A percentile compares a stretch with the other conserved stretches of the same genome.
phyloP scores from a whole-genome alignment of 2,888 invertebrate genomes.

The Dichetophora obliterata region DNA sequence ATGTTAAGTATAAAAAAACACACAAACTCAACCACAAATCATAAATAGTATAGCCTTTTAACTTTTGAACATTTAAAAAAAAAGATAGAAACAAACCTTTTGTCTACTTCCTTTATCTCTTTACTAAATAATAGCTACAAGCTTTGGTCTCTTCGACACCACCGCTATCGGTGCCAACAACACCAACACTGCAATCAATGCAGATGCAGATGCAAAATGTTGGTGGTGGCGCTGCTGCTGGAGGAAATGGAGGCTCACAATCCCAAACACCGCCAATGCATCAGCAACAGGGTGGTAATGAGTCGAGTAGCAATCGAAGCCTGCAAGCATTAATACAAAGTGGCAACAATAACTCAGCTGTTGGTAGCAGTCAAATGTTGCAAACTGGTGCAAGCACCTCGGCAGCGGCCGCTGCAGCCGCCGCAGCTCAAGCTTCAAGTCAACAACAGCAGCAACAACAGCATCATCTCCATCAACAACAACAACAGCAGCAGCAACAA shows the following conservation, averaged over 20 bases:
- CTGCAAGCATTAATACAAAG: conserved; percentile 67
- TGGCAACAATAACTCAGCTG: conserved; percentile 45
- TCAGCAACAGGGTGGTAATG: conserved; percentile 51
- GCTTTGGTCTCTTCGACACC: conserved; percentile 69
- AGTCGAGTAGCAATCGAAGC: conserved; percentile 60
- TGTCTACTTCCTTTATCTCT: conserved; percentile 39
- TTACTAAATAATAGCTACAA: conserved; percentile 64
- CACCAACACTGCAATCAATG: conserved; percentile 67
- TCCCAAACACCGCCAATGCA: conserved; percentile 48
- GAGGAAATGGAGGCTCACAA: conserved; percentile 42
- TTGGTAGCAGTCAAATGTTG: conserved; percentile 50
- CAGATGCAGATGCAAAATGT: conserved; percentile 67
- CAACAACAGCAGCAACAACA: conserved; percentile 65
- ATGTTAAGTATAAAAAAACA: neutral
- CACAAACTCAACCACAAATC: neutral
- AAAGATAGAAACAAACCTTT: conserved; percentile 32
- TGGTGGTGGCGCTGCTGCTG: conserved; percentile 48
- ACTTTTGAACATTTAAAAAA: conserved; percentile 6
- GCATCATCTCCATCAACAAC: conserved; percentile 58
- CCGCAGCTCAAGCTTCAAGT: conserved; percentile 46
- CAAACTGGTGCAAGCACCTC: conserved; percentile 62
- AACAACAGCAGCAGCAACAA: conserved; percentile 48
- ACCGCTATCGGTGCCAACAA: conserved; percentile 67
- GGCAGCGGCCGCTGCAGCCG: conserved; percentile 63
- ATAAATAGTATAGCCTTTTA: neutral